Evolutionary conservation across 2,113 vertebrate species (phyloP), one percentile per base, ranked within the genome.

Genomic region (Coturnix japonica): DNA sequence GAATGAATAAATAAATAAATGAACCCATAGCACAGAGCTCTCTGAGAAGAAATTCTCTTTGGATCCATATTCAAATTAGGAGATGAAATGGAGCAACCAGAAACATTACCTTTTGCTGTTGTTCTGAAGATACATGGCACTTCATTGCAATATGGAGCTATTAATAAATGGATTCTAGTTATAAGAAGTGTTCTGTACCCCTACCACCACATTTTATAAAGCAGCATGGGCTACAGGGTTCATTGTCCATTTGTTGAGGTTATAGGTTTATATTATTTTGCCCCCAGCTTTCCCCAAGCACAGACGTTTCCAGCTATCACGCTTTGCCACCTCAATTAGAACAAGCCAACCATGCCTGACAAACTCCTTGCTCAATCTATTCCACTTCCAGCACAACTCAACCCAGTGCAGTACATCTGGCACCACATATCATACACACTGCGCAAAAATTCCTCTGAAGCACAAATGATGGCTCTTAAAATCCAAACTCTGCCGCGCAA

Each of bases 401-500:
- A 87, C 33, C 21, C 54, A 69, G 60, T 20, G 8, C 28, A 67
- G 53, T 47, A 18, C 65, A 73, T 59, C 56, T 85, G 70, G 60
- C 78, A 85, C 66, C 41, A 51, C 7, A 28, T 18, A 81, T 76
- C 72, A 76, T 18, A 85, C 18, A 39, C 7, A 67, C 23, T 1
- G 0, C 63, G 64, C 81, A 87, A 87, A 78, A 87, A 80, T 31
- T 51, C 74, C 9, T 5, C 49, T 70, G 57, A 54, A 77, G 84
- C 60, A 87, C 56, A 91, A 31, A 92, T 91, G 84, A 66, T 33
- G 59, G 64, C 46, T 94, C 81, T 87, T 87, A 87, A 96, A 92
- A 92, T 75, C 89, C 92, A 65, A 82, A 85, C 75, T 86, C 82
- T 85, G 86, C 84, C 91, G 93, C 84, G 82, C 89, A 93, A 85